Conservation (phyloP, 2,888 invertebrate genomes). For the Drosophila flavopinicola region DNA sequence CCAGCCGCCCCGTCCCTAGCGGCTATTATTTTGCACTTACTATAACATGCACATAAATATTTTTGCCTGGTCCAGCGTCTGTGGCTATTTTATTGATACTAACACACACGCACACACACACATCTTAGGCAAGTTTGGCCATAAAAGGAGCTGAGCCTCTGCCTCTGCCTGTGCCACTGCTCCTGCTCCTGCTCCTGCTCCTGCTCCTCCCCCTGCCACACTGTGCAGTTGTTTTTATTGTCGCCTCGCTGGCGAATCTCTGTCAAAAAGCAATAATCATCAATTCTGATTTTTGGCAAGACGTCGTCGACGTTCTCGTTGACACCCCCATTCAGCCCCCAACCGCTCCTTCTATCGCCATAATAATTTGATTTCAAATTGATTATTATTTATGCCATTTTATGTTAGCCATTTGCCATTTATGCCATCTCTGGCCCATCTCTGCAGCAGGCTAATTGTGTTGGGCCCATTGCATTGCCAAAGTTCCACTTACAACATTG, state of each 20-base stretch:
- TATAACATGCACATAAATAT: constrained; percentile 80
- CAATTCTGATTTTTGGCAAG: constrained; percentile 83
- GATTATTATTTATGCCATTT: constrained; percentile 81
- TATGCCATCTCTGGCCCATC: constrained; percentile 14
- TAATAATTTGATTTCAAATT: constrained; percentile 80
- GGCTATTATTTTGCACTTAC: constrained; percentile 80
- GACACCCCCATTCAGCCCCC: neutral
- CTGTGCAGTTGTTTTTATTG: constrained; percentile 62
- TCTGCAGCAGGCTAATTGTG: constrained; percentile 51
- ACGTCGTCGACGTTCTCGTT: constrained; percentile 23
- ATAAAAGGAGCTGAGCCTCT: constrained; percentile 52
- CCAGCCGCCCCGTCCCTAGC: constrained; percentile 31
- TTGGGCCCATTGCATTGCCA: constrained; percentile 12
- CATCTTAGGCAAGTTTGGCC: constrained; percentile 31
- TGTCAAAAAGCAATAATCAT: constrained; percentile 84
- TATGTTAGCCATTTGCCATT: constrained; percentile 55
- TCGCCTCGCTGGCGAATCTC: constrained; percentile 71
- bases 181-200: too few relatives aligned
- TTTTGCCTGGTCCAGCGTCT: constrained; percentile 60
- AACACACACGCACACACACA: constrained; percentile 47
- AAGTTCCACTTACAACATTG: neutral
- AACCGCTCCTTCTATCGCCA: too few relatives aligned
- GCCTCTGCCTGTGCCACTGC: constrained; percentile 19
- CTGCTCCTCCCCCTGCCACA: neutral
- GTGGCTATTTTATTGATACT: constrained; percentile 78